Conservation (phyloP, 2,888 invertebrate genomes). For the Ptychoptera albimana region DNA sequence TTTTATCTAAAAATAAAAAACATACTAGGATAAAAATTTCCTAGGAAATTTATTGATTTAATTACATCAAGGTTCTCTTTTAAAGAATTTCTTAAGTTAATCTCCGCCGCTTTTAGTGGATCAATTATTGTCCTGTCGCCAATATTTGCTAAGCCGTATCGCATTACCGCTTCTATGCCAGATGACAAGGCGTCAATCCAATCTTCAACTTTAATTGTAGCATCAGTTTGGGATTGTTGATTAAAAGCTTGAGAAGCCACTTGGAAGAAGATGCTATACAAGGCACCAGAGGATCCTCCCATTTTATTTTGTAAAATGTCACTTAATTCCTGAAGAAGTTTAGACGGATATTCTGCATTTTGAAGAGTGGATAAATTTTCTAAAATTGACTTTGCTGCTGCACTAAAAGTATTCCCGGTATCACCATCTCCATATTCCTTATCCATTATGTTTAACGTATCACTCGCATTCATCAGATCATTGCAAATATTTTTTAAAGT, state of each 20-base stretch:
- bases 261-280: slow-evolving; percentile 61
- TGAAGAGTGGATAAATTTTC: slow-evolving; percentile 31
- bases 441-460: slow-evolving; percentile 49
- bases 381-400: not conserved
- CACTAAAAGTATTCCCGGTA: slow-evolving; percentile 37
- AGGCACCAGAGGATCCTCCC: slow-evolving; percentile 66
- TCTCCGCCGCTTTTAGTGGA: slow-evolving; percentile 9
- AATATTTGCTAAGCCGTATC: slow-evolving; percentile 53
- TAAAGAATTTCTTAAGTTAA: slow-evolving; percentile 2
- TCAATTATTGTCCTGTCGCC: slow-evolving; percentile 64
- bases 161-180: slow-evolving; percentile 42
- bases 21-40: no score
- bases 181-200: slow-evolving; percentile 40
- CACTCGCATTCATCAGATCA: slow-evolving; percentile 34
- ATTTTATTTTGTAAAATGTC: slow-evolving; percentile 42
- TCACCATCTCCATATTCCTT: slow-evolving; percentile 57
- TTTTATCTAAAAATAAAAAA: slow-evolving; percentile 5
- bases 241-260: slow-evolving; percentile 38
- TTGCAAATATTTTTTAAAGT: slow-evolving; percentile 15
- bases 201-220: slow-evolving; percentile 17
- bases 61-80: not conserved
- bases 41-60: no score
- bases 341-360: slow-evolving; percentile 24
- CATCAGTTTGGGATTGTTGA: slow-evolving; percentile 10
- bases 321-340: slow-evolving; percentile 35